A percentile compares a stretch with the other conserved stretches of the same genome.
Evolutionary conservation across 2,113 vertebrate genomes (phyloP).

Genomic region (Mesembrinibis cayennensis): DNA sequence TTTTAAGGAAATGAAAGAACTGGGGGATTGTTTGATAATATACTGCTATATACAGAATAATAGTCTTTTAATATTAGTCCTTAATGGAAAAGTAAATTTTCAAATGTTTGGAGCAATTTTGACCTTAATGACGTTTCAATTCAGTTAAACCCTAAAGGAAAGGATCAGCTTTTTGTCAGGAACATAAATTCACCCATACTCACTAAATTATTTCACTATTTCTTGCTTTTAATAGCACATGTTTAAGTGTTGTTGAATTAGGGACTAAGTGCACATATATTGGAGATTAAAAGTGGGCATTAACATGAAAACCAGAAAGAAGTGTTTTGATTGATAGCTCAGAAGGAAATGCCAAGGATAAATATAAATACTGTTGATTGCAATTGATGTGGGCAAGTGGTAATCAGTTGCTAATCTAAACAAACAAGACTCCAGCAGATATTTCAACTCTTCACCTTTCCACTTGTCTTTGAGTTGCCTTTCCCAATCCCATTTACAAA

Average conservation of each 20-base stretch:
- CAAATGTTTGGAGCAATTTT: background rate
- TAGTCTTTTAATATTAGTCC: background rate
- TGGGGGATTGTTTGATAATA: accelerated
- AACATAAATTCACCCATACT: background rate
- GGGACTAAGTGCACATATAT: background rate
- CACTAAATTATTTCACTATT: background rate
- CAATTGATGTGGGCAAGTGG: conserved; percentile 57
- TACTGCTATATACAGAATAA: background rate
- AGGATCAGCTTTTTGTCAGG: background rate
- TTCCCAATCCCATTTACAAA: background rate
- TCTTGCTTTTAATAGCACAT: background rate
- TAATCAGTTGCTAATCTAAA: conserved; percentile 63
- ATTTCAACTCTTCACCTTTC: conserved; percentile 59
- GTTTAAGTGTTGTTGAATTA: background rate
- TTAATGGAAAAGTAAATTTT: background rate
- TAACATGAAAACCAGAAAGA: conserved; percentile 3
- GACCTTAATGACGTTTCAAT: background rate
- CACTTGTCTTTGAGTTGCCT: conserved; percentile 59
- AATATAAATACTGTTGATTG: conserved; percentile 65
- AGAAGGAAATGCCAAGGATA: conserved; percentile 55
- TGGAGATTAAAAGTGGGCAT: background rate
- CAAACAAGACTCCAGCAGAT: conserved; percentile 60
- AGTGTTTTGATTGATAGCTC: conserved; percentile 51
- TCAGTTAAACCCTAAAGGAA: background rate
- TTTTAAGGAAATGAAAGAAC: background rate